Evolutionary conservation across 2,888 invertebrate species (phyloP).

Genomic region (Agriopis aurantiaria): DNA sequence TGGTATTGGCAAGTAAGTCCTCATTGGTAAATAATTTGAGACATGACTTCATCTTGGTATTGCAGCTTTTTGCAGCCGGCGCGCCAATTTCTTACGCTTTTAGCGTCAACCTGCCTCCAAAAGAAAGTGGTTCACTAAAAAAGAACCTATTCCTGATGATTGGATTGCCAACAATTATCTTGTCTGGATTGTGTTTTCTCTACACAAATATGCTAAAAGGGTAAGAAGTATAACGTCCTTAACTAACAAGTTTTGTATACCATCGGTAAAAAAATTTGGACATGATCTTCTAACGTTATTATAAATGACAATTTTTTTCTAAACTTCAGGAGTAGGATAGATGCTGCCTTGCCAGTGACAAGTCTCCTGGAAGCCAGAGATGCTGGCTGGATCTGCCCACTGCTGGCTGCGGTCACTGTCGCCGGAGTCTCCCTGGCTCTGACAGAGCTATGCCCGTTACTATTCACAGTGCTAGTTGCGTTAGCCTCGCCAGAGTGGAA

Average conservation of each 20-base stretch:
- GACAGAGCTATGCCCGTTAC: constrained; percentile 86
- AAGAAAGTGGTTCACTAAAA: constrained; percentile 65
- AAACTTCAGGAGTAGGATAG: constrained; percentile 80
- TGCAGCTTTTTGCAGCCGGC: constrained; percentile 79
- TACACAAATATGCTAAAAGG: constrained; percentile 81
- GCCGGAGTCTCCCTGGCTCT: constrained; percentile 87
- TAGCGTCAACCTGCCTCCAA: constrained; percentile 68
- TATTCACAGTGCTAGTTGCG: constrained; percentile 84
- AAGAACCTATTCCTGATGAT: constrained; percentile 73
- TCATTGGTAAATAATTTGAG: neutral
- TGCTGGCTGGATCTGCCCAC: constrained; percentile 87
- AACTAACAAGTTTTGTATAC: constrained; percentile 40
- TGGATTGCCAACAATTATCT: constrained; percentile 69
- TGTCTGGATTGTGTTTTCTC: constrained; percentile 75
- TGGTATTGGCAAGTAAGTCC: neutral
- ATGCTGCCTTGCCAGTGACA: constrained; percentile 87
- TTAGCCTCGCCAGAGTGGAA: constrained; percentile 88
- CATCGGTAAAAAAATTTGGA: too few species aligned
- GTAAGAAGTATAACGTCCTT: constrained; percentile 53
- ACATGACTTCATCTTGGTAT: constrained; percentile 8
- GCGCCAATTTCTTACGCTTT: constrained; percentile 80
- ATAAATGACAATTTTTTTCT: constrained; percentile 12
- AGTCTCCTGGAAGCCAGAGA: constrained; percentile 87
- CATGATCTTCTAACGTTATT: neutral
- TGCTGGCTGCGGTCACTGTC: constrained; percentile 87